A percentile compares a stretch with the other conserved stretches of the same genome.
Conservation (phyloP, 1,140 invertebrate genomes). For the Lanistes nyassanus region DNA sequence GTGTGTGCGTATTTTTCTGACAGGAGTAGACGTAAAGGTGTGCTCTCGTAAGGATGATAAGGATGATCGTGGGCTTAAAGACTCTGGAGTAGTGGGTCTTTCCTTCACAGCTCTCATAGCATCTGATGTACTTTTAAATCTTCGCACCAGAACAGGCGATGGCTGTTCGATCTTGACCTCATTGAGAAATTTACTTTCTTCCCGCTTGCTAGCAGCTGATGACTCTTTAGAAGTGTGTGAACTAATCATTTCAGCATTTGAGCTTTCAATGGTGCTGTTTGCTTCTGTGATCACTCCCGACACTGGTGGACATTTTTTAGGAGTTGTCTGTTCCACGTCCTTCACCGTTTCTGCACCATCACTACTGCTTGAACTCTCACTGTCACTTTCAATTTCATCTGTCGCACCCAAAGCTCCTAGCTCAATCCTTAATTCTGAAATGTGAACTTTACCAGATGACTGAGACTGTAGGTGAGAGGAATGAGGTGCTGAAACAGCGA, state of each 20-base stretch:
- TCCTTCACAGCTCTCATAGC: not conserved
- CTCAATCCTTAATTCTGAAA: conserved; percentile 19
- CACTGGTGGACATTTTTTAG: not conserved
- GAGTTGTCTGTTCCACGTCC: conserved; percentile 13
- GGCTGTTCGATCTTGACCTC: conserved; percentile 5
- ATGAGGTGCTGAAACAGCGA: too few relatives aligned
- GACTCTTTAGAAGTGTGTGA: not conserved
- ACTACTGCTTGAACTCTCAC: conserved; percentile 18
- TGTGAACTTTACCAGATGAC: not conserved
- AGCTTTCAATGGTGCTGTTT: not conserved
- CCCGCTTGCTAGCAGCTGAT: not conserved
- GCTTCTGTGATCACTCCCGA: not conserved
- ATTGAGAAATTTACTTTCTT: not conserved
- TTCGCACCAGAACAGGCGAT: conserved; percentile 1
- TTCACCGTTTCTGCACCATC: conserved; percentile 25
- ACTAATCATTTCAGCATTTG: not conserved
- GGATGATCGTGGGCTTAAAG: conserved; percentile 9
- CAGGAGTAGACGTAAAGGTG: conserved; percentile 30
- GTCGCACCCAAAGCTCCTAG: not conserved
- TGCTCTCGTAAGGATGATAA: conserved; percentile 23
- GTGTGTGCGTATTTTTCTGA: conserved; percentile 1
- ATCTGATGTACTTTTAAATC: not conserved
- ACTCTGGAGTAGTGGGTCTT: conserved; percentile 6
- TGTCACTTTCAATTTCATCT: conserved; percentile 7
- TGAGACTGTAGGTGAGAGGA: too few relatives aligned